Conservation (phyloP, 2,113 vertebrate species). For the Lathamus discolor region DNA sequence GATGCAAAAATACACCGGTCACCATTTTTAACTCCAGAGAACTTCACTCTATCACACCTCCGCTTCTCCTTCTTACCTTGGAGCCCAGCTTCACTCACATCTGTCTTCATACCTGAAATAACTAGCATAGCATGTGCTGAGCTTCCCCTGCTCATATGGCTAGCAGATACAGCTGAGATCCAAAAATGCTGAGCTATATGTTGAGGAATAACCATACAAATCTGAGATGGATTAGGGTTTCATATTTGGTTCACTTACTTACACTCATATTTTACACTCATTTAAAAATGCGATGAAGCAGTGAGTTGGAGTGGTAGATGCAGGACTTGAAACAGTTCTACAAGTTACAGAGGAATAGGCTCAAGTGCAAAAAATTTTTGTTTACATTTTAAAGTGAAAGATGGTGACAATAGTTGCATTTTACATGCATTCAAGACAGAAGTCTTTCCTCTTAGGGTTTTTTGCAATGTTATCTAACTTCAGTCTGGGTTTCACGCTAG, state of each 20-base stretch:
- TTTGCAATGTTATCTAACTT: not conserved
- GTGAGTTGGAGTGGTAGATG: not conserved
- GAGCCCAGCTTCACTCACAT: not conserved
- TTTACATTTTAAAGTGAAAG: not conserved
- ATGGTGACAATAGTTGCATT: not conserved
- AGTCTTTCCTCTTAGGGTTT: not conserved
- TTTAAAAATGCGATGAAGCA: not conserved
- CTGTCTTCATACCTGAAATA: not conserved
- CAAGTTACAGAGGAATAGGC: not conserved
- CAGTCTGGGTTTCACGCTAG: not conserved
- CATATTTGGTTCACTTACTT: not conserved
- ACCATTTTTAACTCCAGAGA: not conserved
- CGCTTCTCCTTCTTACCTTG: not conserved
- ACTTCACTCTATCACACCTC: not conserved
- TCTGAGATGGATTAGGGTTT: not conserved
- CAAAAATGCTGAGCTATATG: not conserved
- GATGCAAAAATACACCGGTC: too few species aligned
- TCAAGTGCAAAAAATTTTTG: not conserved
- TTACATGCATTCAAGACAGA: not conserved
- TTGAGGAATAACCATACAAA: not conserved
- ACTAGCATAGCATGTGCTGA: rapidly evolving
- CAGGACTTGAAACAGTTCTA: not conserved
- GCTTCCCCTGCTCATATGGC: not conserved
- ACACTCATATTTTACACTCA: rapidly evolving
- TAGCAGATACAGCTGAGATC: not conserved